phyloP scores from a whole-genome alignment of 2,797 vertebrate genomes.

The Paedocypris micromegethes region DNA sequence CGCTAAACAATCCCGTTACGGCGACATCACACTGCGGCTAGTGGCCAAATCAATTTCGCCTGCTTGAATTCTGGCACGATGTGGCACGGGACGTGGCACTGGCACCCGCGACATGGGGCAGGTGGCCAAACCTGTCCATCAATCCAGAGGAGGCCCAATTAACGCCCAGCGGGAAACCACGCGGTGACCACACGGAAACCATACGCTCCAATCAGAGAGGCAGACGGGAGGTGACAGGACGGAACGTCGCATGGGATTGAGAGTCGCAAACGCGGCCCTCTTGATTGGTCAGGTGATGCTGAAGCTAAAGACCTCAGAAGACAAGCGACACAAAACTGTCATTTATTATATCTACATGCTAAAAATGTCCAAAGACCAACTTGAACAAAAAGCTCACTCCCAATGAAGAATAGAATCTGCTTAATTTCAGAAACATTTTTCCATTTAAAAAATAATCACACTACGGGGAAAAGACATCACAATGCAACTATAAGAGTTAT shows the following conservation, averaged over 20 bases:
- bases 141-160: constrained; percentile 74
- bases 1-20: constrained; percentile 18
- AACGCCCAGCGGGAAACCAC: constrained; percentile 74
- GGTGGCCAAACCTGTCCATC: constrained; percentile 79
- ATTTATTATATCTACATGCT: too few relatives aligned
- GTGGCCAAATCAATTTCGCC: constrained; percentile 28
- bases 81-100: constrained; percentile 24
- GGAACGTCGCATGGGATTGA: constrained; percentile 38
- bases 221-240: constrained; percentile 67
- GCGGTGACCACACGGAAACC: constrained; percentile 75
- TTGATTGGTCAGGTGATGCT: too few relatives aligned
- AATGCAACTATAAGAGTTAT: too few relatives aligned
- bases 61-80: constrained; percentile 24
- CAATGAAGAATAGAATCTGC: too few relatives aligned
- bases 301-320: too few relatives aligned
- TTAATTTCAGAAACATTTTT: too few relatives aligned
- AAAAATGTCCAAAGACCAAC: too few relatives aligned
- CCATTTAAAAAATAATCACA: too few relatives aligned
- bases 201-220: constrained; percentile 74
- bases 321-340: too few relatives aligned
- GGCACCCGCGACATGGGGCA: constrained; percentile 60
- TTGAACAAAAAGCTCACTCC: too few relatives aligned
- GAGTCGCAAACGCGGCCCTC: constrained; percentile 23
- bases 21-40: constrained; percentile 28
- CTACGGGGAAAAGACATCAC: too few relatives aligned